phyloP scores from a whole-genome alignment of 2,888 invertebrate genomes.

The Anaspis maculata region DNA sequence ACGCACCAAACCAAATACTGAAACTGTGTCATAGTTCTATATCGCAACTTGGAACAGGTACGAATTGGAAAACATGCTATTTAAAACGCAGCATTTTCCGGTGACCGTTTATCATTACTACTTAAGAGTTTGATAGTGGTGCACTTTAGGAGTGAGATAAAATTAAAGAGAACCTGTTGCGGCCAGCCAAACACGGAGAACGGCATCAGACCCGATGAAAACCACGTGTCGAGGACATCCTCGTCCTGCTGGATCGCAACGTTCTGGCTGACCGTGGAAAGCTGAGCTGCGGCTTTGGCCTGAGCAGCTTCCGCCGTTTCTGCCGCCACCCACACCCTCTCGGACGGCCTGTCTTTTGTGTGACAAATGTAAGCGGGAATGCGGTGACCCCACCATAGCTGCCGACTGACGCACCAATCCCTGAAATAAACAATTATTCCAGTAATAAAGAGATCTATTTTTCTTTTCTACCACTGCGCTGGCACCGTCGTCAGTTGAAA shows the following conservation, averaged over 20 bases:
- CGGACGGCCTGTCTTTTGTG: slow-evolving; percentile 14
- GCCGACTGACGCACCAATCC: slow-evolving; percentile 98
- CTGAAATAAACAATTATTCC: slow-evolving; percentile 39
- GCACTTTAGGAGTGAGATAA: no score
- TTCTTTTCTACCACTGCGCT: no score
- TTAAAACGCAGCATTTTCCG: no score
- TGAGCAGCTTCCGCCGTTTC: slow-evolving; percentile 60
- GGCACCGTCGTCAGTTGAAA: no score
- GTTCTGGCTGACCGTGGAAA: slow-evolving; percentile 45
- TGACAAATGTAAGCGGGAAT: slow-evolving; percentile 76
- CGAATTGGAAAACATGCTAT: no score
- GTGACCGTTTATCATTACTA: no score
- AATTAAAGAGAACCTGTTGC: slow-evolving; percentile 46
- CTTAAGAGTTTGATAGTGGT: no score
- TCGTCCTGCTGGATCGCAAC: slow-evolving; percentile 68
- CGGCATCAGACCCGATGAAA: slow-evolving; percentile 93
- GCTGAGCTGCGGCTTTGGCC: slow-evolving; percentile 67
- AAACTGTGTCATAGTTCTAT: no score
- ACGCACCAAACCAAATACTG: no score
- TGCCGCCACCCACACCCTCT: slow-evolving; percentile 38
- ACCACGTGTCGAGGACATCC: slow-evolving; percentile 99
- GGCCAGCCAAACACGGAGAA: slow-evolving; percentile 99
- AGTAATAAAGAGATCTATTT: no score
- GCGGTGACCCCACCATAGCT: slow-evolving; percentile 99
- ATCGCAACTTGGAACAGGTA: no score